These are phyloP conservation scores for Epizoanthus ramosus DNA, from an alignment of 92 coral and sea anemone species.

Conservation along the genomic window DNA sequence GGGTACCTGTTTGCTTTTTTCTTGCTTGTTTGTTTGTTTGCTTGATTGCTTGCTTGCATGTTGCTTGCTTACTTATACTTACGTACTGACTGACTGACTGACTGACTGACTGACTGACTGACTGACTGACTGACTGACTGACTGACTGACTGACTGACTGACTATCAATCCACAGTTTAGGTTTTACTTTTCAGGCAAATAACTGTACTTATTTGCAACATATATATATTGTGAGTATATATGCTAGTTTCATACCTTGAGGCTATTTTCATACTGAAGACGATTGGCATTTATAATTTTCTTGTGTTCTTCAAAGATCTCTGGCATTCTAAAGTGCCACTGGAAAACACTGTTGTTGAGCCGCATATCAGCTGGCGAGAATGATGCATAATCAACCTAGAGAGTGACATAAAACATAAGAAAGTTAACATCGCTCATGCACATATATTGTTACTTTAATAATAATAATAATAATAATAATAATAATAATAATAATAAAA, in stretches of 20 bases:
- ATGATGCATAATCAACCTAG: slow-evolving; percentile 98
- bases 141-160: too few relatives aligned
- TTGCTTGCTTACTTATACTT: too few relatives aligned
- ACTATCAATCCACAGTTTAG: too few relatives aligned
- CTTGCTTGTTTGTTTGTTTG: too few relatives aligned
- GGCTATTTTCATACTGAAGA: slow-evolving; percentile 96
- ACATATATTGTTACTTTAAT: too few relatives aligned
- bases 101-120: too few relatives aligned
- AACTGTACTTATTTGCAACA: background rate
- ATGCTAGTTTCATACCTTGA: slow-evolving; percentile 72
- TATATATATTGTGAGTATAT: background rate
- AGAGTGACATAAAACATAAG: background rate
- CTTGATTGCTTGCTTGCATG: too few relatives aligned
- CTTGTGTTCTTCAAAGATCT: slow-evolving; percentile 98
- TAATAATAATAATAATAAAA: too few relatives aligned
- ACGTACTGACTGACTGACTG: too few relatives aligned
- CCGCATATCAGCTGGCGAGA: slow-evolving; percentile 99
- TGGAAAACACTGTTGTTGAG: slow-evolving; percentile 99
- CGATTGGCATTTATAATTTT: slow-evolving; percentile 96
- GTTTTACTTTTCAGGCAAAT: background rate
- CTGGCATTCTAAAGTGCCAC: slow-evolving; percentile 99
- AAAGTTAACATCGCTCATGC: background rate
- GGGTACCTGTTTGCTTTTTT: too few relatives aligned
- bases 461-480: too few relatives aligned
- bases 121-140: too few relatives aligned